Conservation (phyloP, 1,140 invertebrate species). For the Anthonomus grandis region DNA sequence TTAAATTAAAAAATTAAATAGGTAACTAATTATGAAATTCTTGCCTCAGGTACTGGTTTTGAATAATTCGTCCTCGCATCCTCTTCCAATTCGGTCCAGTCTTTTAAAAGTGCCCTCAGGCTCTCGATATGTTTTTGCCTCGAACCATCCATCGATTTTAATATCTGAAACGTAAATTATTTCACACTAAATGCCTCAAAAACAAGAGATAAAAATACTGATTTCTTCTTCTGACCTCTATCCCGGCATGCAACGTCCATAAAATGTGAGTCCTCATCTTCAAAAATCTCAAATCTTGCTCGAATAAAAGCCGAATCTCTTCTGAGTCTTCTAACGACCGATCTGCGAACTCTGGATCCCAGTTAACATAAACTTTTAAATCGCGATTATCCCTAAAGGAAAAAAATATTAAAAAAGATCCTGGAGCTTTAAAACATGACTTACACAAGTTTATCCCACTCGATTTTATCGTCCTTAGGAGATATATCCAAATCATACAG, state of each 20-base stretch:
- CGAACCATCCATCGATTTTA: constrained; percentile 34
- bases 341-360: constrained; percentile 52
- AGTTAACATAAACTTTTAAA: constrained; percentile 56
- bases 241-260: constrained; percentile 25
- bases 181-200: neutral
- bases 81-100: constrained; percentile 35
- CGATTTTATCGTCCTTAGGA: constrained; percentile 49
- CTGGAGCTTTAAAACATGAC: neutral
- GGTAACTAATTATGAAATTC: neutral
- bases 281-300: constrained; percentile 38
- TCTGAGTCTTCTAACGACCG: constrained; percentile 32
- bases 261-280: constrained; percentile 36
- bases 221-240: constrained; percentile 15
- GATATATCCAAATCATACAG: constrained; percentile 50
- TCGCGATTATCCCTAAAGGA: constrained; percentile 57
- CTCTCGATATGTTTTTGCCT: constrained; percentile 31
- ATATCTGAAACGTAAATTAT: constrained; percentile 12
- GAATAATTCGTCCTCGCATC: constrained; percentile 22
- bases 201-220: neutral
- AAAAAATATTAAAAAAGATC: neutral
- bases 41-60: constrained; percentile 33
- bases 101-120: constrained; percentile 31
- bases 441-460: constrained; percentile 51
- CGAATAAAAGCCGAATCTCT: constrained; percentile 32
- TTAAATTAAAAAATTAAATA: too few species aligned